A percentile compares a stretch with the other conserved stretches of the same genome.
Conservation (phyloP, 1,140 invertebrate genomes). For the Tenebrio molitor region DNA sequence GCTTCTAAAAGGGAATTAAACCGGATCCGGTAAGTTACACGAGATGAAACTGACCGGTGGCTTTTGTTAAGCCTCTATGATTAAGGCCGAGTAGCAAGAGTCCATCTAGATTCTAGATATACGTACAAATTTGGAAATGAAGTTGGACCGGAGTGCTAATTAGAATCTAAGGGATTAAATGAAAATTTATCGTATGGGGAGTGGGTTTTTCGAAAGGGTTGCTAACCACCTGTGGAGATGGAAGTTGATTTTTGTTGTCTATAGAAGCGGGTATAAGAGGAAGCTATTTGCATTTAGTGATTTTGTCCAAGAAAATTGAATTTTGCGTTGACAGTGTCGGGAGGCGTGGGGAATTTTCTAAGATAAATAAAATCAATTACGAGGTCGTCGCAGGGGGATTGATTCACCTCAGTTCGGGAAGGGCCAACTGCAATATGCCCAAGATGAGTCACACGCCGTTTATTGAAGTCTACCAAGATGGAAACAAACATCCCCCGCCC, state of each 20-base stretch:
- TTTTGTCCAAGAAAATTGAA: constrained; percentile 32
- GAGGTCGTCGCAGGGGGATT: constrained; percentile 12
- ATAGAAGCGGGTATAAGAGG: background rate
- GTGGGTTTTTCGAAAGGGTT: background rate
- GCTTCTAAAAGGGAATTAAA: constrained; percentile 39
- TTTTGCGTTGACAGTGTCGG: constrained; percentile 21
- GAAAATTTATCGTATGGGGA: constrained; percentile 5
- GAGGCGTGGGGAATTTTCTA: constrained; percentile 12
- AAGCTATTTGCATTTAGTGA: constrained; percentile 12
- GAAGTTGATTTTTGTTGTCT: too few species aligned
- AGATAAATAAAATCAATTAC: constrained; percentile 33
- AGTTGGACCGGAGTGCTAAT: constrained; percentile 20
- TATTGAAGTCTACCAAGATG: constrained; percentile 27
- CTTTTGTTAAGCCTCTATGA: constrained; percentile 46
- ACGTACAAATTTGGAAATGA: constrained; percentile 44
- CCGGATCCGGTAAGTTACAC: constrained; percentile 29
- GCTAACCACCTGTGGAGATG: constrained; percentile 34
- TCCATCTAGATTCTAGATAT: constrained; percentile 36
- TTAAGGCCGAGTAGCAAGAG: constrained; percentile 20
- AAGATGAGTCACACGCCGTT: constrained; percentile 18
- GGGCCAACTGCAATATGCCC: constrained; percentile 19
- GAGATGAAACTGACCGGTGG: constrained; percentile 41
- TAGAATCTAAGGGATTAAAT: constrained; percentile 25
- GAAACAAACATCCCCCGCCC: constrained; percentile 20
- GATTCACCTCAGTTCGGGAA: constrained; percentile 18